Conservation (phyloP, 2,113 vertebrate species). For the Cyphomyrus plagiostoma region DNA sequence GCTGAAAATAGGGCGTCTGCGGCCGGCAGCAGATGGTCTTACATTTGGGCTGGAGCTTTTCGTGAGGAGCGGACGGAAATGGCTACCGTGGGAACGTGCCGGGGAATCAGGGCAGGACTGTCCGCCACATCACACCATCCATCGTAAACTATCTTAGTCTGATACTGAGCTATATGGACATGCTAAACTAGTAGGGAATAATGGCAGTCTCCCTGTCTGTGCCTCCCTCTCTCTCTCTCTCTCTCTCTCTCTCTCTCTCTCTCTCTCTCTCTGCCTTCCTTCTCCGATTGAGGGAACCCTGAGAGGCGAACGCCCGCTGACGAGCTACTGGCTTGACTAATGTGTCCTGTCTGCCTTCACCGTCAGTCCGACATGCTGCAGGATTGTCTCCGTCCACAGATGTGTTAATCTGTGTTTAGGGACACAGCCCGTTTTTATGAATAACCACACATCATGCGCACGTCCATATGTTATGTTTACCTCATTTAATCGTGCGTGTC, state of each 20-base stretch:
- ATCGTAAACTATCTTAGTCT: not conserved
- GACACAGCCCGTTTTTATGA: not conserved
- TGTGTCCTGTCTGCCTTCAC: not conserved
- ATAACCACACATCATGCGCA: not conserved
- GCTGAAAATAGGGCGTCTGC: not conserved
- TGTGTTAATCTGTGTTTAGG: not conserved
- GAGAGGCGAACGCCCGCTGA: not conserved
- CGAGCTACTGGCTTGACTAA: not conserved
- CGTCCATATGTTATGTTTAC: not conserved
- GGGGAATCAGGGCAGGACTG: not conserved
- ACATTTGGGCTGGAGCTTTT: not conserved
- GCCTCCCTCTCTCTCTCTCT: not conserved
- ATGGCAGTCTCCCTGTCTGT: not conserved
- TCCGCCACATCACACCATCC: not conserved
- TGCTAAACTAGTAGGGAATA: not conserved
- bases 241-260: not conserved
- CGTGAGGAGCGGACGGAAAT: not conserved
- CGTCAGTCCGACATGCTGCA: not conserved
- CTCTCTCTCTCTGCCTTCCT: not conserved
- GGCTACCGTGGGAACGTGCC: not conserved
- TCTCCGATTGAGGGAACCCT: not conserved
- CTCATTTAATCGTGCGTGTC: not conserved
- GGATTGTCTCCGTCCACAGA: not conserved
- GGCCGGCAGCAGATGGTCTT: not conserved
- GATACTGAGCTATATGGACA: not conserved